These are phyloP conservation scores for Cylloceria caligata DNA, from an alignment of 2,888 invertebrate genomes.

Conservation along the genomic window DNA sequence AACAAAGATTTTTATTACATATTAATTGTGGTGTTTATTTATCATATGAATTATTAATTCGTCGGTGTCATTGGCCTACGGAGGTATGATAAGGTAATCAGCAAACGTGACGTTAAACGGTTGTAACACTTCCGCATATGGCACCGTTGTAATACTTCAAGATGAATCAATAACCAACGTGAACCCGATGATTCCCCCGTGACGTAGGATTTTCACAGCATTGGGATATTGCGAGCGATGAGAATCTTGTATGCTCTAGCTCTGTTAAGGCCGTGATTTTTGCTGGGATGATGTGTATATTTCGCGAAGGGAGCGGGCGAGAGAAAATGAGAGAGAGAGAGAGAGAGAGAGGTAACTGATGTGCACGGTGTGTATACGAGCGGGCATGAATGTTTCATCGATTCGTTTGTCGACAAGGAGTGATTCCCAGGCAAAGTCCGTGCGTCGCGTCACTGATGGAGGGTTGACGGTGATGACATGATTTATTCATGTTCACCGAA, in stretches of 20 bases:
- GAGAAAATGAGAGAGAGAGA: conserved; percentile 5
- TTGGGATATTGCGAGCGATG: conserved; percentile 22
- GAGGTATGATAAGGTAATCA: background rate
- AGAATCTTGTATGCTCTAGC: conserved; percentile 16
- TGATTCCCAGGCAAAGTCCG: conserved; percentile 70
- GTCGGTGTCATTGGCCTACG: background rate
- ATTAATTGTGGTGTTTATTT: background rate
- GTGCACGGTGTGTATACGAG: conserved; percentile 61
- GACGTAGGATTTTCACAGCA: conserved; percentile 28
- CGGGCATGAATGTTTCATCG: conserved; percentile 71
- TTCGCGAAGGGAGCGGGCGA: conserved; percentile 13
- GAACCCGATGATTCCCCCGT: conserved; percentile 42
- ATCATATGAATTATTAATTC: background rate
- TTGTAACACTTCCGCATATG: background rate
- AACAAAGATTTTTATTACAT: too few relatives aligned
- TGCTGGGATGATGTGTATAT: conserved; percentile 49
- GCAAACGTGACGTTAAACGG: conserved; percentile 10
- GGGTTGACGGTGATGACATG: conserved; percentile 72
- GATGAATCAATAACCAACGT: conserved; percentile 44
- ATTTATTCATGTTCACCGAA: conserved; percentile 71
- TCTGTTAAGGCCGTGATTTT: conserved; percentile 55
- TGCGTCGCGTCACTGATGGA: conserved; percentile 67
- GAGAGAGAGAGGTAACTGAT: conserved; percentile 49
- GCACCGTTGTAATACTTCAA: conserved; percentile 29
- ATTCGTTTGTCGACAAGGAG: conserved; percentile 70